These are phyloP conservation scores for Delphinapterus leucas DNA, from an alignment of 2,113 vertebrate genomes.

Conservation along the genomic window DNA sequence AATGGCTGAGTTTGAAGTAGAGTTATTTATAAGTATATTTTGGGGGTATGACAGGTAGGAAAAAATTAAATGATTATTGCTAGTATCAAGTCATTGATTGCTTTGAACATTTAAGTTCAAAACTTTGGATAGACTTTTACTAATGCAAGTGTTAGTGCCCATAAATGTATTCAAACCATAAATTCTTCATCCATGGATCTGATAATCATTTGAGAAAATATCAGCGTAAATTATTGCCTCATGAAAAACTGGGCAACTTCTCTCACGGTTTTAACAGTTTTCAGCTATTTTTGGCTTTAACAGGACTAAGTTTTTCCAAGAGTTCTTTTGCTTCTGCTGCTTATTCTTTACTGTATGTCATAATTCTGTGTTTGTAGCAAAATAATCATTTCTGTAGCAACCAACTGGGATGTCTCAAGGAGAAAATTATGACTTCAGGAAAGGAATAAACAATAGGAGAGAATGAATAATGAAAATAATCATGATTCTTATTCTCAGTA, in stretches of 20 bases:
- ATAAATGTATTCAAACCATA: not conserved
- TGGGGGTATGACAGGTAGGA: not conserved
- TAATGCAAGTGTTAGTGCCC: not conserved
- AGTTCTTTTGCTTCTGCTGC: not conserved
- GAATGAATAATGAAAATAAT: conserved; percentile 35
- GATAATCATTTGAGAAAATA: conserved; percentile 28
- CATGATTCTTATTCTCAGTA: not conserved
- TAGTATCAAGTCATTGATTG: not conserved
- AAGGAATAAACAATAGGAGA: conserved; percentile 4
- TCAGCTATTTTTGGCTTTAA: conserved; percentile 5
- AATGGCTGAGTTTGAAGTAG: not conserved
- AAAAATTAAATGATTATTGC: not conserved
- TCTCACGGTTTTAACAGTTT: not conserved
- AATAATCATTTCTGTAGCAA: conserved; percentile 63
- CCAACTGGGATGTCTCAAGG: conserved; percentile 22
- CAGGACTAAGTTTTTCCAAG: not conserved
- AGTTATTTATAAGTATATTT: not conserved
- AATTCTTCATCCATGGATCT: not conserved
- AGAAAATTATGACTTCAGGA: conserved; percentile 27
- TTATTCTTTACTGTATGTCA: conserved; percentile 40
- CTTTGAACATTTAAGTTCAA: not conserved
- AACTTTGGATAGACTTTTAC: not conserved
- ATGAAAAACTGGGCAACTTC: conserved; percentile 11
- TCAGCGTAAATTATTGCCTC: not conserved
- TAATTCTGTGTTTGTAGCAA: conserved; percentile 55